phyloP scores from a whole-genome alignment of 1,140 invertebrate genomes.

The Drosophila subobscura region DNA sequence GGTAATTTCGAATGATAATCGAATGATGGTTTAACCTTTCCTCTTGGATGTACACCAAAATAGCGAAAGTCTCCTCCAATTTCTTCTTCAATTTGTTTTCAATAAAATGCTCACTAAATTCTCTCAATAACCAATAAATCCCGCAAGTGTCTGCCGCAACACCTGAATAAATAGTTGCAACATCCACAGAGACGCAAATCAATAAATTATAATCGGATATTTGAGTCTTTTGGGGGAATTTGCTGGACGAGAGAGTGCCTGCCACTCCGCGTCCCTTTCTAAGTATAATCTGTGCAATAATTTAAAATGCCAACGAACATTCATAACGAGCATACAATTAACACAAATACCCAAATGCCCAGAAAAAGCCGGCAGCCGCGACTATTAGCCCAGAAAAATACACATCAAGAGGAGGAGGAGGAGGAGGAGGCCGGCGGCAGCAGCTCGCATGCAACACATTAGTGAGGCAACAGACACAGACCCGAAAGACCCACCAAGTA shows the following conservation, averaged over 20 bases:
- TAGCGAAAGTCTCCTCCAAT: too few species aligned
- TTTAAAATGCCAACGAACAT: conserved; percentile 50
- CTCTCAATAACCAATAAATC: too few species aligned
- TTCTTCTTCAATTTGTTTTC: too few species aligned
- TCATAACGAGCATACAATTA: conserved; percentile 70
- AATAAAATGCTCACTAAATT: too few species aligned
- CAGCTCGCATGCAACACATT: conserved; percentile 51
- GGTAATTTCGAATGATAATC: too few species aligned
- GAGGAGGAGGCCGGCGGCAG: conserved; percentile 3
- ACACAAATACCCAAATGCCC: conserved; percentile 48
- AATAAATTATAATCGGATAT: too few species aligned
- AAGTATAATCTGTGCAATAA: conserved; percentile 24
- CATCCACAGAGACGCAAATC: too few species aligned
- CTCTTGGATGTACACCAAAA: too few species aligned
- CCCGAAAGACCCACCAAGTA: conserved; percentile 67
- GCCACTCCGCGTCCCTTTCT: background rate
- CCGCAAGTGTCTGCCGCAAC: too few species aligned
- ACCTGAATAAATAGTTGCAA: too few species aligned
- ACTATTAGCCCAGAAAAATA: conserved; percentile 77
- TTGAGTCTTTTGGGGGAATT: too few species aligned
- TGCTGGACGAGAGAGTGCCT: background rate
- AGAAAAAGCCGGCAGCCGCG: conserved; percentile 21
- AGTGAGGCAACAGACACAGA: conserved; percentile 36
- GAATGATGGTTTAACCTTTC: too few species aligned
- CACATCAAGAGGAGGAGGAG: conserved; percentile 27